Percentiles rank a stretch among this genome's conserved stretches.
Evolutionary conservation across 1,140 invertebrate species (phyloP).

Genomic region (Drosophila orosa): DNA sequence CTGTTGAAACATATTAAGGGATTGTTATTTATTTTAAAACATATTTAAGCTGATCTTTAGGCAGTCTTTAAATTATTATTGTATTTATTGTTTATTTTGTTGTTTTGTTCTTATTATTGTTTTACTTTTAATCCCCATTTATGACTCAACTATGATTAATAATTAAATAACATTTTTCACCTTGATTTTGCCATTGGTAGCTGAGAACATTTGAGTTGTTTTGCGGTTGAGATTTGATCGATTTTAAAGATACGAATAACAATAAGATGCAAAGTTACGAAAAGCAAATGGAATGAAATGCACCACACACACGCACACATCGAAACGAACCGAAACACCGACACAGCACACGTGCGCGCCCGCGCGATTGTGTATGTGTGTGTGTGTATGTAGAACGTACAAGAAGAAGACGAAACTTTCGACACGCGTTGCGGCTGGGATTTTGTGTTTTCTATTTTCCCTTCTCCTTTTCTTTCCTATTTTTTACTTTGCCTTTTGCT

Average conservation of each 20-base stretch:
- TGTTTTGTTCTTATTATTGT: no score
- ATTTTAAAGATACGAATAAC: constrained; percentile 7
- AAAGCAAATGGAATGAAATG: constrained; percentile 21
- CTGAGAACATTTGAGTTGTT: constrained; percentile 69
- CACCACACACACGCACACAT: constrained; percentile 11
- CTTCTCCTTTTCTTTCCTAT: background rate
- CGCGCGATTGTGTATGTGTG: background rate
- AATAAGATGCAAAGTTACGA: background rate
- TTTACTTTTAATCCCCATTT: background rate
- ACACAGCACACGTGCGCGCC: constrained; percentile 12
- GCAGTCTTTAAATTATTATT: background rate
- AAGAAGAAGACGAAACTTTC: constrained; percentile 34
- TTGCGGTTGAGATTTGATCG: background rate
- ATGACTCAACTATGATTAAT: background rate
- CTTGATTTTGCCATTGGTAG: constrained; percentile 79
- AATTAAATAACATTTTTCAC: constrained; percentile 22
- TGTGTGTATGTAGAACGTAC: constrained; percentile 3
- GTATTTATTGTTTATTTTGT: background rate
- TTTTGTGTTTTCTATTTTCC: constrained; percentile 19
- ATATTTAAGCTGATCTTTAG: background rate
- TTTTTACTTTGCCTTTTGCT: background rate
- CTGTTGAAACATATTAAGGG: no score
- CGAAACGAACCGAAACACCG: background rate
- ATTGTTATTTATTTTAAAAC: no score
- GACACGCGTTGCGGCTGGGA: constrained; percentile 52